Evolutionary conservation across 92 coral and sea anemone species (phyloP), one percentile per base, ranked within the genome.

Genomic region (Metridium senile): DNA sequence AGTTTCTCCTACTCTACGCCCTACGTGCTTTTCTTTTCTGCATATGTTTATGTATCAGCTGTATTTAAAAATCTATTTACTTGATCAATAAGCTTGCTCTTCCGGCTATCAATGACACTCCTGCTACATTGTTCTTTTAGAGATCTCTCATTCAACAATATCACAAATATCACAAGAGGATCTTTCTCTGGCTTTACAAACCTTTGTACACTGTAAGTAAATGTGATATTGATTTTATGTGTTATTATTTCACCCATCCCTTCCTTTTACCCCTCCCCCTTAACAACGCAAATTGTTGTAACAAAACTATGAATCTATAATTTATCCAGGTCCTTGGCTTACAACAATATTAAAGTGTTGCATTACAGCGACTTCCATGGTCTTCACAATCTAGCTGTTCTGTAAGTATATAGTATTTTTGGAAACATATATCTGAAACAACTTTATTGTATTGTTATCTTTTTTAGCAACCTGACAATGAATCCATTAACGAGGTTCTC

Each of bases 401-500:
- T 39, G 49, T 39, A 39, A 39, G 49, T 39, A 39, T 4, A 39
- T 6, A 39, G 49, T 13, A 39, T 13, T 13, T 39, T 13, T 39
- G 13, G 13, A 13, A 13, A 6, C 6, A 6, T 39, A 39, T 39
- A n/a, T n/a, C n/a, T n/a, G n/a, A n/a, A n/a, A n/a, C n/a, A n/a
- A n/a, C n/a, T n/a, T n/a, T n/a, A n/a, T n/a, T n/a, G 22, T 7
- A 62, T 19, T 28, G 8, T 17, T 11, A 30, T n/a, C 17, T 46
- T 66, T 30, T 11, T 32, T 2, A 66, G 29, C 11, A n/a, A 30
- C 71, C 29, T 82, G 30, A 19, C 71, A 66, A 31, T 4, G 25
- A 66, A 66, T 66, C 71, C 71, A 31, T 32, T 66, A 1, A 26
- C 17, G 8, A 2, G 46, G 11, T 66, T 66, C 29, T 22, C 71